Evolutionary conservation across 2,888 invertebrate species (phyloP).

Genomic region (Sinotaia quadrata): DNA sequence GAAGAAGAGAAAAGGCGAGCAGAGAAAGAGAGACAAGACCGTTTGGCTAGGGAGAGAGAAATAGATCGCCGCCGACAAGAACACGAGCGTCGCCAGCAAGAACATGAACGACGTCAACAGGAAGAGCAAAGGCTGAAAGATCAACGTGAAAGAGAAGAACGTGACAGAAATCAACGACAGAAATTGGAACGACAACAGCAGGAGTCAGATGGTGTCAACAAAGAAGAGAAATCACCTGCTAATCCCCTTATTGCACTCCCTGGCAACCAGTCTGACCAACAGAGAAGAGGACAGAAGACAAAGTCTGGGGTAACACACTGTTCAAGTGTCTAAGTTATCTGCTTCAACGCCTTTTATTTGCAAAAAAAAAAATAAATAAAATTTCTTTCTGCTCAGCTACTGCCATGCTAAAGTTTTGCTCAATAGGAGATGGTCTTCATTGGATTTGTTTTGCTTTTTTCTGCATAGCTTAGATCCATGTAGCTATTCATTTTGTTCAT

Average conservation of each 20-base stretch:
- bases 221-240: too few species aligned
- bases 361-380: background rate
- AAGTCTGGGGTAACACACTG: conserved; percentile 6
- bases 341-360: conserved; percentile 15
- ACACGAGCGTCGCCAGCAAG: conserved; percentile 9
- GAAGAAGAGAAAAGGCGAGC: conserved; percentile 11
- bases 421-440: background rate
- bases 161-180: conserved; percentile 15
- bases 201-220: too few species aligned
- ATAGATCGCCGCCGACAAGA: background rate
- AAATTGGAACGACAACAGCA: background rate
- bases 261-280: background rate
- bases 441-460: background rate
- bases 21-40: background rate
- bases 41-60: conserved; percentile 12
- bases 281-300: background rate
- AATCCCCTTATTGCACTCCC: too few species aligned
- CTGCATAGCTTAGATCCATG: background rate
- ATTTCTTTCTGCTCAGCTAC: background rate
- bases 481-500: background rate
- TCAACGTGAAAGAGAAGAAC: background rate
- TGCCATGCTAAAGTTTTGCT: background rate
- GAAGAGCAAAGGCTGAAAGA: background rate
- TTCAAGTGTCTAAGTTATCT: conserved; percentile 16
- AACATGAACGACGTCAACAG: background rate